A percentile compares a stretch with the other conserved stretches of the same genome.
These are phyloP conservation scores for Subanguina moxae DNA, from an alignment of 1,140 invertebrate genomes.

Conservation along the genomic window DNA sequence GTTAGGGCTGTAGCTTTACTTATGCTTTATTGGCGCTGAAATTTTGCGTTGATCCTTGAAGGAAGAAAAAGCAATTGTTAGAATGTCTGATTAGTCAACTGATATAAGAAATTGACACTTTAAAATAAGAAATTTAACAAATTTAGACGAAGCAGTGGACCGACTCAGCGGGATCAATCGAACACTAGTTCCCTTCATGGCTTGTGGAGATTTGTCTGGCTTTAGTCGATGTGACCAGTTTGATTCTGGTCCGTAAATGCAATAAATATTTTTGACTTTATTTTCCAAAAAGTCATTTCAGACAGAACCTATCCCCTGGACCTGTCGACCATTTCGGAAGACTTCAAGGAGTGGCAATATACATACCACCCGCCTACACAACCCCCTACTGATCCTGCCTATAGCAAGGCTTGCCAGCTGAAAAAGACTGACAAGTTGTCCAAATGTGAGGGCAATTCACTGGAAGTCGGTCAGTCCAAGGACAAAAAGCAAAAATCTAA, in stretches of 20 bases:
- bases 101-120: background rate
- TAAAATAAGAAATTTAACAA: no score
- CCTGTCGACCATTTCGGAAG: slow-evolving; percentile 12
- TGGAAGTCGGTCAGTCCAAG: background rate
- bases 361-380: slow-evolving; percentile 19
- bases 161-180: slow-evolving; percentile 12
- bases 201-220: slow-evolving; percentile 33
- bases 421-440: slow-evolving; percentile 13
- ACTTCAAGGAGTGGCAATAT: slow-evolving; percentile 26
- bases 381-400: slow-evolving; percentile 32
- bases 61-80: no score
- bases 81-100: background rate
- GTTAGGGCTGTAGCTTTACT: no score
- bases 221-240: slow-evolving; percentile 6
- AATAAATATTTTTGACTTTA: no score
- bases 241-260: slow-evolving; percentile 22
- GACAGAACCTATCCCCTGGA: slow-evolving; percentile 17
- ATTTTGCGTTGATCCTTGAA: no score
- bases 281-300: slow-evolving; percentile 3
- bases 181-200: slow-evolving; percentile 33
- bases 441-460: background rate
- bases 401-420: slow-evolving; percentile 23
- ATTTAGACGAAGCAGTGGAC: slow-evolving; percentile 14
- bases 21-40: no score
- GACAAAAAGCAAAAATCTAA: background rate